A percentile compares a stretch with the other conserved stretches of the same genome.
Evolutionary conservation across 30 jellyfish, hydroid and myxozoan species (phyloP).

Genomic region (Clytia hemisphaerica): DNA sequence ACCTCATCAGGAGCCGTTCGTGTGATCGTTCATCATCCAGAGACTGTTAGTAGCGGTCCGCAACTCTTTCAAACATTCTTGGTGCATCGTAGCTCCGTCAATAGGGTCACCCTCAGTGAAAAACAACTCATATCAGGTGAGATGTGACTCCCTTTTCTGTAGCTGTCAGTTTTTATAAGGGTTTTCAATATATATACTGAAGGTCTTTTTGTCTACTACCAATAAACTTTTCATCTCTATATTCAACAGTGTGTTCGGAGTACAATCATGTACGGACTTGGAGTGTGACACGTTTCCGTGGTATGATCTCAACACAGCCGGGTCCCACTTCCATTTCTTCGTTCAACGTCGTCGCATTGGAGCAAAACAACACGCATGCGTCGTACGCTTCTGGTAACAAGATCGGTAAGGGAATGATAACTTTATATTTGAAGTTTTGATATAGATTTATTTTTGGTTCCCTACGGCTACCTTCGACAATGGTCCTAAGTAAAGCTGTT

Average conservation of each 20-base stretch:
- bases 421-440: too few species aligned
- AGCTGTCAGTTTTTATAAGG: neutral
- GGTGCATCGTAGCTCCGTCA: constrained; percentile 79
- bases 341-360: constrained; percentile 75
- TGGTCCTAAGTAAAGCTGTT: neutral
- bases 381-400: constrained; percentile 32
- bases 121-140: constrained; percentile 91
- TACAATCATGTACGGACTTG: constrained; percentile 96
- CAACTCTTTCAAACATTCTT: constrained; percentile 81
- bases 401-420: constrained; percentile 46
- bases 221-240: neutral
- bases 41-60: constrained; percentile 95
- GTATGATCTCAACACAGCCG: constrained; percentile 98
- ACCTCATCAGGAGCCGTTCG: constrained; percentile 92
- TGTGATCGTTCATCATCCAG: constrained; percentile 97
- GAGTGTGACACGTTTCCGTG: constrained; percentile 98
- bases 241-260: constrained; percentile 70
- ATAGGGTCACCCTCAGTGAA: constrained; percentile 82
- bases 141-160: too few species aligned
- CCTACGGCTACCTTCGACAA: neutral
- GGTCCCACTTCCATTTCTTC: constrained; percentile 99
- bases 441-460: too few species aligned
- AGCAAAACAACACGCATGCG: constrained; percentile 54
- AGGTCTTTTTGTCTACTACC: neutral
- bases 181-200: neutral